These are phyloP conservation scores for Catocala fraxini DNA, from an alignment of 2,888 invertebrate species.

Conservation along the genomic window DNA sequence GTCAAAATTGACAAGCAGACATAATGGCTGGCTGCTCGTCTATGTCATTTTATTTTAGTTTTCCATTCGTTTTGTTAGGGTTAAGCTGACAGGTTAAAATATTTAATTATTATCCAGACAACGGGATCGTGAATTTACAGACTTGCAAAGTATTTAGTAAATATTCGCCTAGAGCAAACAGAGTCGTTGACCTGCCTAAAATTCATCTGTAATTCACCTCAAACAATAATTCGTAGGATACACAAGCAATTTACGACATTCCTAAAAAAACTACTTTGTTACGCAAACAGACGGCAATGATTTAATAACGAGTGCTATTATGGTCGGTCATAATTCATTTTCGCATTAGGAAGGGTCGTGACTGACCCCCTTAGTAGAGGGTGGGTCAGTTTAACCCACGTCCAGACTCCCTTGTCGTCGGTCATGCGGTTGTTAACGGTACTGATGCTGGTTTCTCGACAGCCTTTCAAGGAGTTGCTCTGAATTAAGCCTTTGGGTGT, in stretches of 20 bases:
- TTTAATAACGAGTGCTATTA: slow-evolving; percentile 71
- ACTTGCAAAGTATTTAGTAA: no score
- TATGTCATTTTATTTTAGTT: no score
- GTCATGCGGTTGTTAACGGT: slow-evolving; percentile 45
- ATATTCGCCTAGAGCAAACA: no score
- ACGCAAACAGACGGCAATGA: slow-evolving; percentile 52
- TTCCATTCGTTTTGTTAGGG: no score
- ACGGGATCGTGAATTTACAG: no score
- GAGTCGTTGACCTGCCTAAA: no score
- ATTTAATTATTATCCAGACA: no score
- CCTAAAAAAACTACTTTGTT: slow-evolving; percentile 17
- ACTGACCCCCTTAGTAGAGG: slow-evolving; percentile 21
- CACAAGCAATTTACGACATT: slow-evolving; percentile 9
- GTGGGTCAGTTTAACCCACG: slow-evolving; percentile 35
- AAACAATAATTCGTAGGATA: slow-evolving; percentile 3
- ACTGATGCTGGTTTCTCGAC: slow-evolving; percentile 21
- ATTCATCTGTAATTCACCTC: not conserved
- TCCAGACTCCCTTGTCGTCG: slow-evolving; percentile 42
- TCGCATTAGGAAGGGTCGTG: slow-evolving; percentile 62
- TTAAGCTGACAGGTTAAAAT: no score
- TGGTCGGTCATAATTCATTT: slow-evolving; percentile 70
- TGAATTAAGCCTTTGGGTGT: slow-evolving; percentile 26
- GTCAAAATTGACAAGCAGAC: no score
- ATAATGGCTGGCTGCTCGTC: no score
- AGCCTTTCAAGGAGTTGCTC: slow-evolving; percentile 26